Evolutionary conservation across 64 coral and sea anemone genomes (phyloP).

Genomic region (Montipora sp.): DNA sequence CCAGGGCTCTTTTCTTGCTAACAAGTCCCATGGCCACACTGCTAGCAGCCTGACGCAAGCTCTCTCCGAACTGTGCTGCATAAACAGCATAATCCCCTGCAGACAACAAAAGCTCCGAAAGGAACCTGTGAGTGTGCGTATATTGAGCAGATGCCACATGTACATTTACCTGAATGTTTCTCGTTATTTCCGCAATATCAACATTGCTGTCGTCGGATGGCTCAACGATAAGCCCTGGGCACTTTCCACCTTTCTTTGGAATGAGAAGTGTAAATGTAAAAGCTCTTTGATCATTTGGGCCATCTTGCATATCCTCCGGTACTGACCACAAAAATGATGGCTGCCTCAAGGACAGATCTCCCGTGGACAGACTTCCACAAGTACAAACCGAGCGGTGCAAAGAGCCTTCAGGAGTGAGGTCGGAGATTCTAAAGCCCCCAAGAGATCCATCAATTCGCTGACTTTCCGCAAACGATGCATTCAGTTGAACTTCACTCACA

Average conservation of each 20-base stretch:
- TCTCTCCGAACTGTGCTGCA: slow-evolving; percentile 86
- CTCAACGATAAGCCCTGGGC: slow-evolving; percentile 50
- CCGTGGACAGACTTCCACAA: slow-evolving; percentile 64
- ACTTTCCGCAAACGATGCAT: slow-evolving; percentile 80
- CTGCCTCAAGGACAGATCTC: slow-evolving; percentile 50
- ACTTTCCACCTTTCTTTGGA: slow-evolving; percentile 70
- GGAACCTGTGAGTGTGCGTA: slow-evolving; percentile 90
- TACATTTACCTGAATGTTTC: slow-evolving; percentile 80
- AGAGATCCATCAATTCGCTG: slow-evolving; percentile 87
- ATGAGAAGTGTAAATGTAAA: slow-evolving; percentile 87
- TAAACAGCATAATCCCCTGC: slow-evolving; percentile 92
- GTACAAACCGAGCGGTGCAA: slow-evolving; percentile 81
- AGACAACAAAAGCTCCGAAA: slow-evolving; percentile 87
- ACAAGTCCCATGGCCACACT: slow-evolving; percentile 97
- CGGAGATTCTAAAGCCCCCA: slow-evolving; percentile 83
- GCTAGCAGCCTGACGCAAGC: slow-evolving; percentile 86
- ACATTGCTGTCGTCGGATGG: slow-evolving; percentile 11
- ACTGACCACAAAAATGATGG: slow-evolving; percentile 58
- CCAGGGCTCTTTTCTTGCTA: slow-evolving; percentile 91
- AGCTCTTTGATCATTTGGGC: slow-evolving; percentile 60
- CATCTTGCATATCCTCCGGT: slow-evolving; percentile 76
- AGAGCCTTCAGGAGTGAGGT: slow-evolving; percentile 97
- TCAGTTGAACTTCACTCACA: slow-evolving; percentile 79
- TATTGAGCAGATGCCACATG: slow-evolving; percentile 94
- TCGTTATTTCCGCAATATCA: slow-evolving; percentile 72